Conservation (phyloP, 2,888 invertebrate species). For the Orchestes rusci region DNA sequence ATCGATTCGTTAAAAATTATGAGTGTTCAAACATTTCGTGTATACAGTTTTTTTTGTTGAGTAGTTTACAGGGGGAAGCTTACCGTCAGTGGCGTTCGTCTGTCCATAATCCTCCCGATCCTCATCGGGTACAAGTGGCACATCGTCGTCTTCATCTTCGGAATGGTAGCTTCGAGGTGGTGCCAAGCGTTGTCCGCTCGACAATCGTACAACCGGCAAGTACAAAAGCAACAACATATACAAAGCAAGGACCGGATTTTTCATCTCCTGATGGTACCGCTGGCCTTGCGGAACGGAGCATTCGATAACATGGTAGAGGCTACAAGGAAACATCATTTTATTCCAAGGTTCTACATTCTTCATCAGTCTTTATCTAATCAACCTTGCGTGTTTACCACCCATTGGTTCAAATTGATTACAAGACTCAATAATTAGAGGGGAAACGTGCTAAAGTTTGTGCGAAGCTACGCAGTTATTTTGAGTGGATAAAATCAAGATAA, state of each 20-base stretch:
- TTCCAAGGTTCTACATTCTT: too few species aligned
- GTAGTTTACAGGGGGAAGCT: too few species aligned
- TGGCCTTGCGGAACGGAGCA: slow-evolving; percentile 31
- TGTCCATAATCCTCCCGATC: slow-evolving; percentile 9
- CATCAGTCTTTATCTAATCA: too few species aligned
- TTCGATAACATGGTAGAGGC: slow-evolving; percentile 23
- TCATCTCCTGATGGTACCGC: slow-evolving; percentile 40
- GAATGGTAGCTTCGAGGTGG: slow-evolving; percentile 32
- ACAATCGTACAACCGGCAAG: slow-evolving; percentile 36
- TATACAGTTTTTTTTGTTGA: background rate
- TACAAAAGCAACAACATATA: slow-evolving; percentile 40
- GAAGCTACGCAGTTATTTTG: background rate
- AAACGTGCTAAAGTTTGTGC: background rate
- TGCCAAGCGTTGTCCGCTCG: slow-evolving; percentile 35
- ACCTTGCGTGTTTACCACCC: too few species aligned
- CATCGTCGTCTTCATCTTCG: slow-evolving; percentile 24
- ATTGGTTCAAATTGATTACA: background rate
- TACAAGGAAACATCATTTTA: too few species aligned
- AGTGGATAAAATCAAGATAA: background rate
- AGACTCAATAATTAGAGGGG: background rate
- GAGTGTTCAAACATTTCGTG: too few species aligned
- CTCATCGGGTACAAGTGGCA: slow-evolving; percentile 14
- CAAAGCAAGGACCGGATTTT: slow-evolving; percentile 33
- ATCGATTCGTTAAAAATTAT: too few species aligned
- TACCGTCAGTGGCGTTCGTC: slow-evolving; percentile 18